These are phyloP conservation scores for Geotrupes spiniger DNA, from an alignment of 2,888 invertebrate genomes.

Conservation along the genomic window DNA sequence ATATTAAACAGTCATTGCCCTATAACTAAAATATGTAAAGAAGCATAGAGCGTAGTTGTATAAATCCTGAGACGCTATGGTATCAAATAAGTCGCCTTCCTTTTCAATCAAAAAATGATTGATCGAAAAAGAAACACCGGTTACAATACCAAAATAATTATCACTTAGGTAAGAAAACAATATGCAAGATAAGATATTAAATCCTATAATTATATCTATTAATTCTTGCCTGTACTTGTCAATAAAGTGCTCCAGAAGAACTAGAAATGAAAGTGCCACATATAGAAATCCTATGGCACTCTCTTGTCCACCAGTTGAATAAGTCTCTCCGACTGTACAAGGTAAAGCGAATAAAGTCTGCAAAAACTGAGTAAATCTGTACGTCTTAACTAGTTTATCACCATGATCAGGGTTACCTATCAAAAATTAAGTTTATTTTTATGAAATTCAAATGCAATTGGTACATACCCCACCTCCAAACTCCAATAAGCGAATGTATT, in stretches of 20 bases:
- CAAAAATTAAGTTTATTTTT: constrained; percentile 12
- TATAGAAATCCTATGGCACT: constrained; percentile 21
- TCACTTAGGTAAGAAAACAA: constrained; percentile 36
- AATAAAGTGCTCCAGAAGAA: constrained; percentile 33
- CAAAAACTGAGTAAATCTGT: constrained; percentile 34
- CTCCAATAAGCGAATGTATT: constrained; percentile 40
- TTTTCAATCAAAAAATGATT: constrained; percentile 41
- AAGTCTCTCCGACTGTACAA: constrained; percentile 25
- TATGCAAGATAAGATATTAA: constrained; percentile 36
- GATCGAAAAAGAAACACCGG: constrained; percentile 38
- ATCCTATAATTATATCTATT: constrained; percentile 34
- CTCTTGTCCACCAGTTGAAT: constrained; percentile 17
- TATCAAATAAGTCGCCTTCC: constrained; percentile 34
- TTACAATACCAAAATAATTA: constrained; percentile 39
- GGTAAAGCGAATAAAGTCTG: constrained; percentile 32
- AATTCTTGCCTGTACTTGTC: constrained; percentile 27
- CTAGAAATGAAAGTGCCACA: constrained; percentile 31
- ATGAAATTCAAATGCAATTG: background rate
- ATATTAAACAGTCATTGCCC: constrained; percentile 27
- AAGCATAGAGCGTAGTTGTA: constrained; percentile 48
- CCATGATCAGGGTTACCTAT: constrained; percentile 45
- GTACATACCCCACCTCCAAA: constrained; percentile 43
- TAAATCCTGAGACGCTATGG: constrained; percentile 43
- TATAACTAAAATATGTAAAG: constrained; percentile 42
- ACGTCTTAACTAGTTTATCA: constrained; percentile 32